These are phyloP conservation scores for Drosophila pseudoananassae DNA, from an alignment of 1,140 invertebrate species.

Conservation along the genomic window DNA sequence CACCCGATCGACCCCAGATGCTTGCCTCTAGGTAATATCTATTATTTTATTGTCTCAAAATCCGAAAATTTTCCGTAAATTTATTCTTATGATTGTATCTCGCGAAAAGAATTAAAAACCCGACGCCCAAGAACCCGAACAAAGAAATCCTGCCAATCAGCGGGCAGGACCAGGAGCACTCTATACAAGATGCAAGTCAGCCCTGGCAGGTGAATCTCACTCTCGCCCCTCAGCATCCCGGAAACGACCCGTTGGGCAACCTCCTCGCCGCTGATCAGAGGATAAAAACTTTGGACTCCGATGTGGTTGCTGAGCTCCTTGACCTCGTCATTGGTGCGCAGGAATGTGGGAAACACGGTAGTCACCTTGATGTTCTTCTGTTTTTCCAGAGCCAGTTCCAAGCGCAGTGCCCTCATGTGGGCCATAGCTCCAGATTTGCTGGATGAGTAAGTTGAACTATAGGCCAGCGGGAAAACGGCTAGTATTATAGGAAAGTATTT, in stretches of 20 bases:
- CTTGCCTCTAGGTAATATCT: not conserved
- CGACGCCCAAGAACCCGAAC: not conserved
- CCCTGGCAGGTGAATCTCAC: conserved; percentile 45
- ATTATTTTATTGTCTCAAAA: not conserved
- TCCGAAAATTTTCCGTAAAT: too few relatives aligned
- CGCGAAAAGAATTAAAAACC: conserved; percentile 7
- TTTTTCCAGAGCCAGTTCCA: conserved; percentile 45
- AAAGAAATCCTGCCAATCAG: conserved; percentile 36
- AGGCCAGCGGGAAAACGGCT: conserved; percentile 48
- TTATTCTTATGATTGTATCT: not conserved
- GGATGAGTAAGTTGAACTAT: conserved; percentile 85
- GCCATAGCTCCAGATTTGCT: conserved; percentile 90
- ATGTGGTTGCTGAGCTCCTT: conserved; percentile 1
- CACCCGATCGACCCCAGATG: not conserved
- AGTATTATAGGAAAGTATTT: not conserved
- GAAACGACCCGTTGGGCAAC: conserved; percentile 44
- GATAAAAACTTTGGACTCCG: conserved; percentile 26
- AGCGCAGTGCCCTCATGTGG: conserved; percentile 88
- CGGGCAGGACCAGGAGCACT: conserved; percentile 18
- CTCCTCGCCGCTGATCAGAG: conserved; percentile 34
- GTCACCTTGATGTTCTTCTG: conserved; percentile 45
- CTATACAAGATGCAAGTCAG: conserved; percentile 14
- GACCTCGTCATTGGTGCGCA: conserved; percentile 47
- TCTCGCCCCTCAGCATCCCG: conserved; percentile 54
- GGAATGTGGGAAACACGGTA: conserved; percentile 53